phyloP scores from a whole-genome alignment of 2,113 vertebrate species.

The Clarias batrachus region DNA sequence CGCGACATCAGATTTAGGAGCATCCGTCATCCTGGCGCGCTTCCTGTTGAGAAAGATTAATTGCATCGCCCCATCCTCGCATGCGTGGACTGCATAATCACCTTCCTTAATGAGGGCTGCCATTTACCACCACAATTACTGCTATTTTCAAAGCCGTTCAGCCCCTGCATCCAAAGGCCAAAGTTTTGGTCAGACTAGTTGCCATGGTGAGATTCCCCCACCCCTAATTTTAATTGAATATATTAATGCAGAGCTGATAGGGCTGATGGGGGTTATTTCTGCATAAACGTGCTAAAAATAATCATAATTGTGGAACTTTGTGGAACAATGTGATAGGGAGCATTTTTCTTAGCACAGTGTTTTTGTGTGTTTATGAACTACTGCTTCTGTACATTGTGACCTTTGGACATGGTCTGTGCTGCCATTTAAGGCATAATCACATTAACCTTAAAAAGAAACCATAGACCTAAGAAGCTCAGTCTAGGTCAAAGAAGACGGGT shows the following conservation, averaged over 20 bases:
- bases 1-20: constrained; percentile 64
- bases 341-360: not conserved
- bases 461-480: constrained; percentile 16
- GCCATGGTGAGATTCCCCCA: constrained; percentile 37
- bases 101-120: constrained; percentile 67
- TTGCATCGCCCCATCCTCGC: constrained; percentile 72
- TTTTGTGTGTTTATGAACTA: constrained; percentile 28
- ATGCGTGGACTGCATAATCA: constrained; percentile 75
- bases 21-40: constrained; percentile 62
- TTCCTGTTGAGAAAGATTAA: constrained; percentile 80
- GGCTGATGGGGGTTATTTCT: constrained; percentile 34
- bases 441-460: constrained; percentile 43
- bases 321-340: not conserved
- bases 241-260: constrained; percentile 43
- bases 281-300: constrained; percentile 48
- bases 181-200: constrained; percentile 49
- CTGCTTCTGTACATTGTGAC: constrained; percentile 24
- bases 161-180: constrained; percentile 55
- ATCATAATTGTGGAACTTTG: constrained; percentile 29
- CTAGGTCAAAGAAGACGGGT: constrained; percentile 10
- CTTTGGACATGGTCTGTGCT: constrained; percentile 9
- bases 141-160: constrained; percentile 53
- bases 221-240: constrained; percentile 53
- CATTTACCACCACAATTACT: constrained; percentile 58
- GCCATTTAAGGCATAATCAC: constrained; percentile 31